These are phyloP conservation scores for Drosophila yakuba DNA, from an alignment of 1,140 invertebrate species.

Conservation along the genomic window DNA sequence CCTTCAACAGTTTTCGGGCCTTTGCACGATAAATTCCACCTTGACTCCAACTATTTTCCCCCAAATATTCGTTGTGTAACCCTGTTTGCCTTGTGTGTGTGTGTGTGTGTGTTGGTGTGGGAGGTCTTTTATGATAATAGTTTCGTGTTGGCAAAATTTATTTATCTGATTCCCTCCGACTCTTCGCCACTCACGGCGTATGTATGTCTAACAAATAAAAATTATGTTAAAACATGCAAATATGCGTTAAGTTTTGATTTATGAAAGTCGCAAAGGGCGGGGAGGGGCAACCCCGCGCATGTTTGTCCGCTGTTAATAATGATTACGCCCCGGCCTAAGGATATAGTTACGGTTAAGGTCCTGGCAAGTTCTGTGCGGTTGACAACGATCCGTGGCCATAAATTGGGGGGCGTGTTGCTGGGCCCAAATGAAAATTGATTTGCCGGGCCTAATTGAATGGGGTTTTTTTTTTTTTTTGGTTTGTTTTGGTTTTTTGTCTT, in stretches of 20 bases:
- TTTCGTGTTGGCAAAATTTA: constrained; percentile 84
- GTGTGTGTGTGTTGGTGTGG: constrained; percentile 16
- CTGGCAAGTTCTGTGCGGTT: constrained; percentile 57
- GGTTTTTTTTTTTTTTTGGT: neutral
- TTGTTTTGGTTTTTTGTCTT: neutral
- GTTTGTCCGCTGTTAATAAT: constrained; percentile 75
- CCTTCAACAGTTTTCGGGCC: constrained; percentile 73
- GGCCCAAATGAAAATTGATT: constrained; percentile 76
- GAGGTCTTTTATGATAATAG: constrained; percentile 80
- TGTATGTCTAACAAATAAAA: constrained; percentile 77
- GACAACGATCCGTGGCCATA: constrained; percentile 46
- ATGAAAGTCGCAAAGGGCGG: constrained; percentile 66
- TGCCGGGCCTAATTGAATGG: constrained; percentile 67
- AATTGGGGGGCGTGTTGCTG: constrained; percentile 14
- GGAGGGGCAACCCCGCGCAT: constrained; percentile 35
- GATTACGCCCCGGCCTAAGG: constrained; percentile 59
- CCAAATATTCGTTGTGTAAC: constrained; percentile 78
- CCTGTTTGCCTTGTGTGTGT: constrained; percentile 43
- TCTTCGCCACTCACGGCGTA: constrained; percentile 19
- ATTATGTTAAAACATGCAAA: constrained; percentile 85
- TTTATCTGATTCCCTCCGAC: constrained; percentile 74
- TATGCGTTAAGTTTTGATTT: constrained; percentile 84
- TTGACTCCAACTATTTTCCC: constrained; percentile 58
- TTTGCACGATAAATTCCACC: constrained; percentile 75
- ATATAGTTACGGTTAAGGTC: constrained; percentile 63